Percentiles rank a stretch among this genome's conserved stretches.
These are phyloP conservation scores for Polia nebulosa DNA, from an alignment of 2,888 invertebrate species.

Conservation along the genomic window DNA sequence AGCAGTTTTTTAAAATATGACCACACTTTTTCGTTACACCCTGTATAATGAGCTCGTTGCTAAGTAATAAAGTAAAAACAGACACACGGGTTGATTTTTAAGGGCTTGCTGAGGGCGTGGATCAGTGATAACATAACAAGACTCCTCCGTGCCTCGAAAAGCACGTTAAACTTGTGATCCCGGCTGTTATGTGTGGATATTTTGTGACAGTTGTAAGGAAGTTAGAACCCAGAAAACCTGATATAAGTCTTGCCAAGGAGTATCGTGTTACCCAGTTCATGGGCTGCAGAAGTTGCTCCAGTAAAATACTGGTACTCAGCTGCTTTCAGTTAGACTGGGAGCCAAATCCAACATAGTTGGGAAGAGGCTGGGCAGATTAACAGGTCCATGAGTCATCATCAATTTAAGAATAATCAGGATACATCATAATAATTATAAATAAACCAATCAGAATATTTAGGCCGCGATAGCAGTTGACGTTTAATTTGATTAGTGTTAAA, in stretches of 20 bases:
- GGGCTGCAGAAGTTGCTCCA: too few species aligned
- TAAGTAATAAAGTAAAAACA: too few species aligned
- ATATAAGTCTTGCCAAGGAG: not conserved
- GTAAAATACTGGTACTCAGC: too few species aligned
- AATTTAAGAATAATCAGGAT: conserved; percentile 6
- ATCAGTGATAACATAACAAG: not conserved
- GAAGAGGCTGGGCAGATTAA: not conserved
- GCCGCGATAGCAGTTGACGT: conserved; percentile 12
- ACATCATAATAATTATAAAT: conserved; percentile 29
- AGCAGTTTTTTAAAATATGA: too few species aligned
- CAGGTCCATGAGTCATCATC: conserved; percentile 6
- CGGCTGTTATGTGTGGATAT: too few species aligned
- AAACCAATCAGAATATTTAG: conserved; percentile 50
- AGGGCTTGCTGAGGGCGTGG: not conserved
- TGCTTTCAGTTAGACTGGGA: too few species aligned
- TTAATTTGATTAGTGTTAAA: conserved; percentile 38
- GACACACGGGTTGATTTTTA: too few species aligned
- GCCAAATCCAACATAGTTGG: not conserved
- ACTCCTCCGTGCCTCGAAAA: not conserved
- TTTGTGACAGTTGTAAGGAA: too few species aligned
- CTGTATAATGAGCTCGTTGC: too few species aligned
- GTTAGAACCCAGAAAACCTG: not conserved
- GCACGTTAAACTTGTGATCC: too few species aligned
- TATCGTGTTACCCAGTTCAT: not conserved
- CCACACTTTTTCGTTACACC: too few species aligned